A percentile compares a stretch with the other conserved stretches of the same genome.
Evolutionary conservation across 2,797 vertebrate species (phyloP).

Genomic region (Cuniculus paca): DNA sequence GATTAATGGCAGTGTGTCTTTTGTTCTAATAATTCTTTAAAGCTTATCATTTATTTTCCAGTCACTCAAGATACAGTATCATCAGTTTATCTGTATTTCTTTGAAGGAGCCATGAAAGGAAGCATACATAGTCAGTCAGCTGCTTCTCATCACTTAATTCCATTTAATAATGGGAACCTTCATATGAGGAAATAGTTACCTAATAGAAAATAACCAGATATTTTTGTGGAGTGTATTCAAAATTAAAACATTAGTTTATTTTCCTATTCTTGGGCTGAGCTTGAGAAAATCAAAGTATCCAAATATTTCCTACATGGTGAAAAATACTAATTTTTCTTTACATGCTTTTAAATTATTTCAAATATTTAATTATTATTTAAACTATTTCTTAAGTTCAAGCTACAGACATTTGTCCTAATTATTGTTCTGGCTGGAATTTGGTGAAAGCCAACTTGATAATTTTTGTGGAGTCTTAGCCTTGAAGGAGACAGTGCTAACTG

Average conservation of each 20-base stretch:
- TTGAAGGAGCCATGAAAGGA: background rate
- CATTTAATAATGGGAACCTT: background rate
- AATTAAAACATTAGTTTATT: background rate
- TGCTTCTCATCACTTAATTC: background rate
- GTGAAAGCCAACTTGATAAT: background rate
- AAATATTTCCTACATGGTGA: background rate
- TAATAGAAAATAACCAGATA: background rate
- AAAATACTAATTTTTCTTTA: constrained; percentile 21
- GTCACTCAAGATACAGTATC: background rate
- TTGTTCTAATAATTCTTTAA: background rate
- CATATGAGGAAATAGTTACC: background rate
- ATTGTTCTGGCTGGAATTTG: background rate
- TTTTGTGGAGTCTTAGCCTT: background rate
- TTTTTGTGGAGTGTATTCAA: background rate
- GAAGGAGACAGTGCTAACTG: background rate
- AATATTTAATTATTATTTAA: background rate
- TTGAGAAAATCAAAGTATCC: background rate
- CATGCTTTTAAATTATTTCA: constrained; percentile 3
- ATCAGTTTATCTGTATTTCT: background rate
- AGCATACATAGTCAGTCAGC: background rate
- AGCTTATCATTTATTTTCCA: background rate
- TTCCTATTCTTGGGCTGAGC: background rate
- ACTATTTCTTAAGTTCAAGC: background rate
- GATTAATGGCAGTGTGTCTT: background rate
- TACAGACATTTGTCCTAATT: background rate